Evolutionary conservation across 2,113 vertebrate species (phyloP).

Genomic region (Paramisgurnus dabryanus): DNA sequence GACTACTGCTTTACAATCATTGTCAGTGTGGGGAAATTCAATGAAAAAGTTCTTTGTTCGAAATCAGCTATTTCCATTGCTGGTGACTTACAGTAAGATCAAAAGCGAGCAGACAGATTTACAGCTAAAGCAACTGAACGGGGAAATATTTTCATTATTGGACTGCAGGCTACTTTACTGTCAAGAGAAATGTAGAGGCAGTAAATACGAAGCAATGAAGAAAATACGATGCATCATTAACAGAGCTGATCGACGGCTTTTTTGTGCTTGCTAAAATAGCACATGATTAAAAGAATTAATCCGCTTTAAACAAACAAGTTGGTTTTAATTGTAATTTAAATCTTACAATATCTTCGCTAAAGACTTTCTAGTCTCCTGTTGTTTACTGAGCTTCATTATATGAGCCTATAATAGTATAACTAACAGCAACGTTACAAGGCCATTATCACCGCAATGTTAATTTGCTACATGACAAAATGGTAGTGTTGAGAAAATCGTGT

Average conservation of each 20-base stretch:
- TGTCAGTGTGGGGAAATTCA: conserved; percentile 27
- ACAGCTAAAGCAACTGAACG: conserved; percentile 1
- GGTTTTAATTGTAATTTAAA: conserved; percentile 20
- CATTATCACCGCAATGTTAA: conserved; percentile 27
- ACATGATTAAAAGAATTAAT: conserved; percentile 8
- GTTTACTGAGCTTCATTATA: conserved; percentile 28
- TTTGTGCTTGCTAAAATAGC: not conserved
- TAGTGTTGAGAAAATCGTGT: not conserved
- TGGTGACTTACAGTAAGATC: not conserved
- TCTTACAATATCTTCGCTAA: conserved; percentile 1
- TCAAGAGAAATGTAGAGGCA: not conserved
- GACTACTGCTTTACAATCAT: conserved; percentile 61
- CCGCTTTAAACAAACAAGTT: conserved; percentile 16
- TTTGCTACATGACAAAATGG: not conserved
- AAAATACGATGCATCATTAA: conserved; percentile 4
- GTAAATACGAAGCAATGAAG: not conserved
- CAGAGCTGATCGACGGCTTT: not conserved
- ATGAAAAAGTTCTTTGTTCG: conserved; percentile 38
- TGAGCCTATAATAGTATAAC: conserved; percentile 30
- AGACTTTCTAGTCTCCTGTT: not conserved
- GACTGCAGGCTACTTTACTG: conserved; percentile 11
- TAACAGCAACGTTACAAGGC: conserved; percentile 11
- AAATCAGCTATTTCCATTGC: conserved; percentile 43
- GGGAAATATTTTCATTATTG: not conserved
- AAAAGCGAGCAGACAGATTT: conserved; percentile 7